Evolutionary conservation across 2,888 invertebrate species (phyloP), one percentile per base, ranked within the genome.

Genomic region (Sinopyrophorus schimmeli): DNA sequence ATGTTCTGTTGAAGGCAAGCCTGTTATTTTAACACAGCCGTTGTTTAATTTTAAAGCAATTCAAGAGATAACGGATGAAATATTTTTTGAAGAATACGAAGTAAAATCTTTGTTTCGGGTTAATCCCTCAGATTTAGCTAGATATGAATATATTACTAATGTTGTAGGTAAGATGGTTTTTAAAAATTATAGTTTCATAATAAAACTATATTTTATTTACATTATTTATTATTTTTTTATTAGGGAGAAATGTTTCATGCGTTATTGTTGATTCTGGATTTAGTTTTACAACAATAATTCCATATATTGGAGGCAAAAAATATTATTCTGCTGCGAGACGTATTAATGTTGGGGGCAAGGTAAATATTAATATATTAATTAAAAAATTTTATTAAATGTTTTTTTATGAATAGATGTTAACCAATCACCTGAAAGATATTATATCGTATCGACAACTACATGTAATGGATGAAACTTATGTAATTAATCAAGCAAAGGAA

Each of bases 391-490:
- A n/a, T 21, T 14, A 28, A 38, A 30, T 14, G 5, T 28, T 11
- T 34, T 20, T 6, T 18, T 18, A 14, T 6, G 35, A 47, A 10
- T 16, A 66, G 64, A 46, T 74, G 5, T 72, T 99, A 50, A 99
- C 98, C 0, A 99, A 99, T 77, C 94, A 98, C 74, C 76, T 99
- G 30, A 99, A 99, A 72, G 99, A 99, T 73, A 83, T 97, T 9
- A 85, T 98, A 58, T 98, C 98, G 0, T 99, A 99, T 72, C 80
- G 90, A 26, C 97, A 98, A 68, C 74, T 98, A 28, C 93, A 99
- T 77, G 96, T 99, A 0, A 94, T 97, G 93, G 97, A 98, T 69
- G 99, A 99, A 73, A 95, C 96, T 0, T 95, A 91, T 74, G 95
- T 99, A 0, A 93, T 99, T 31, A 99, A 99, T 74, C 97, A 99